Evolutionary conservation across 2,888 invertebrate genomes (phyloP), one percentile per base, ranked within the genome.

Genomic region (Callinectes sapidus): DNA sequence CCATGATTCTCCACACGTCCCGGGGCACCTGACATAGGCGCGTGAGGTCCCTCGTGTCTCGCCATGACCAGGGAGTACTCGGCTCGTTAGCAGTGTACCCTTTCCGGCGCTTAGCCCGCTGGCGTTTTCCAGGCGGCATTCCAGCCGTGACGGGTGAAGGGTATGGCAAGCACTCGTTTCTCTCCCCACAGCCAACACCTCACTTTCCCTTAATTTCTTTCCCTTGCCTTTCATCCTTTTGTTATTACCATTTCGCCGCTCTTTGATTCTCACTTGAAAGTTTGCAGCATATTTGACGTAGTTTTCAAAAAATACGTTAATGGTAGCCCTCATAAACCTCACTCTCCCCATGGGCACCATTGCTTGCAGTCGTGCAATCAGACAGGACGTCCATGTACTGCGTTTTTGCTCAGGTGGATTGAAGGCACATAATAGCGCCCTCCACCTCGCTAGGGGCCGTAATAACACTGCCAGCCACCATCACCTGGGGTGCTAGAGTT

Each of bases 391-490:
- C 42, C 90, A 90, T 90, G 90, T 90, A 90, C 66, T 87, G 87
- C 71, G 91, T 87, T 91, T 91, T 91, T 91, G 91, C 91, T 61
- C 42, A 71, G 87, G 42, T 71, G 91, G 91, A 91, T 91, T 91
- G 91, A 91, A 91, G 91, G 91, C 87, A 71, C 91, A 91, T 91
- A 91, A 91, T 91, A 61, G 87, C 61, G 87, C 85, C 91, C 87
- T 87, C 66, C 87, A 91, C 66, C 71, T 87, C 87, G 87, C 87
- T 91, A 91, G 87, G 91, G 91, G 87, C 91, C 91, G 91, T 91
- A 91, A 91, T 91, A 71, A 91, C 91, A 91, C 91, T 87, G 91
- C 28, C 87, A 87, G 91, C 91, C 91, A 87, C 91, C 91, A 91
- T 87, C 91, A 87, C 91, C 91, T 87, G 91, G 87, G 85, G 91